Conservation (phyloP, 2,797 vertebrate species). For the Helostoma temminkii region DNA sequence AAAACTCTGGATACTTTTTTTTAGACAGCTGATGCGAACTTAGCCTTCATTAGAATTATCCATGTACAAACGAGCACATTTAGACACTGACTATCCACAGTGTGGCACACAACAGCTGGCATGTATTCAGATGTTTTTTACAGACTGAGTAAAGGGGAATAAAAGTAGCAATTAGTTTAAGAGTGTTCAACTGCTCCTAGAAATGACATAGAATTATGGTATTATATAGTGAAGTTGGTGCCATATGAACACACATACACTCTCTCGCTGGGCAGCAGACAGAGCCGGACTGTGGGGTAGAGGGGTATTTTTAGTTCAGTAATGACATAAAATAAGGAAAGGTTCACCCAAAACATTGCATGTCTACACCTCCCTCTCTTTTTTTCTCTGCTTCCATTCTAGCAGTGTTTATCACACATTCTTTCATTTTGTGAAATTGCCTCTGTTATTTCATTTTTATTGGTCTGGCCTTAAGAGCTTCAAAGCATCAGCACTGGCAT, state of each 20-base stretch:
- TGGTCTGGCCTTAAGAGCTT: constrained; percentile 1
- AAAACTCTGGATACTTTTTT: constrained; percentile 3
- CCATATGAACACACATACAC: constrained; percentile 50
- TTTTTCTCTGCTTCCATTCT: constrained; percentile 12
- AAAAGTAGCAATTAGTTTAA: constrained; percentile 74
- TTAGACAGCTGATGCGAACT: constrained; percentile 52
- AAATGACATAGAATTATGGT: constrained; percentile 80
- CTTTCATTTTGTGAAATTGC: constrained; percentile 13
- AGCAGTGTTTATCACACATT: constrained; percentile 2
- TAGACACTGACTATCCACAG: constrained; percentile 32
- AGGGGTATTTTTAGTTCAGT: constrained; percentile 68
- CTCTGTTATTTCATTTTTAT: constrained; percentile 12
- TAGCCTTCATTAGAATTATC: constrained; percentile 38
- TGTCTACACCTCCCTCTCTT: constrained; percentile 29
- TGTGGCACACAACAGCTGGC: constrained; percentile 56
- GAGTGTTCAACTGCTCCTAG: constrained; percentile 73
- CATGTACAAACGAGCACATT: constrained; percentile 57
- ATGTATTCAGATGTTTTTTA: constrained; percentile 41
- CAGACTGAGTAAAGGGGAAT: constrained; percentile 57
- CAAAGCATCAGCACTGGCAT: constrained; percentile 13
- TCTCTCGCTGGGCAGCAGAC: constrained; percentile 54
- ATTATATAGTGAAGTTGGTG: constrained; percentile 65
- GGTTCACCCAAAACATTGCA: constrained; percentile 41
- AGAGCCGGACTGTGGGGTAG: constrained; percentile 42
- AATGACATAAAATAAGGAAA: constrained; percentile 57